Percentiles rank a stretch among this genome's conserved stretches.
Evolutionary conservation across 2,797 vertebrate species (phyloP).

Genomic region (Ceyx erithaca): DNA sequence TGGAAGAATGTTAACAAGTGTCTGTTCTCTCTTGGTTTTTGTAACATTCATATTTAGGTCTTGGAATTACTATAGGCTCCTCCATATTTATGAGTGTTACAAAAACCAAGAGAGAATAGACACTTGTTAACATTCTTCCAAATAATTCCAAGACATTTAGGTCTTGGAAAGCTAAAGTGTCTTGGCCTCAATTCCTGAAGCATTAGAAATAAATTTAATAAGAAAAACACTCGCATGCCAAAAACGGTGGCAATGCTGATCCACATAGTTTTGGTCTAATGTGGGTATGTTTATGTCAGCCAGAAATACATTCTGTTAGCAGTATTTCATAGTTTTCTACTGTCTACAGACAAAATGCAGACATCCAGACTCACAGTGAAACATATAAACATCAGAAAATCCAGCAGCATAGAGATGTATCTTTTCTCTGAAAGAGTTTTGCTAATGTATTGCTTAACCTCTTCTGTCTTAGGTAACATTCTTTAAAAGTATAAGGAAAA

Average conservation of each 20-base stretch:
- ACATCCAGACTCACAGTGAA: background rate
- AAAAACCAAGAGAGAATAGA: background rate
- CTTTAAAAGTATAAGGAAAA: background rate
- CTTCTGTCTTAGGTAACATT: background rate
- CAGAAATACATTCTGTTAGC: background rate
- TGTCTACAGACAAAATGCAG: background rate
- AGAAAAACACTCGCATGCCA: background rate
- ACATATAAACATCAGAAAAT: background rate
- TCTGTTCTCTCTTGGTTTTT: background rate
- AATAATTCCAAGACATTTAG: background rate
- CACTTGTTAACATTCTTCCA: background rate
- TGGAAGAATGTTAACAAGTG: background rate
- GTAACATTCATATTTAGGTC: background rate
- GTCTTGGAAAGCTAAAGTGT: background rate
- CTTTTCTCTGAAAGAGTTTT: background rate
- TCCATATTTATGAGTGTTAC: background rate
- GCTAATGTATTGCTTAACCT: background rate
- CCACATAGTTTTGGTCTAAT: background rate
- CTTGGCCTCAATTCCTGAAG: background rate
- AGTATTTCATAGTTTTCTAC: background rate
- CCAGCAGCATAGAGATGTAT: background rate
- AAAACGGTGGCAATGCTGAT: background rate
- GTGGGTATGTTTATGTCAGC: background rate
- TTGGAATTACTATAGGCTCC: background rate
- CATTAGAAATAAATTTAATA: background rate